Conservation (phyloP, 2,888 invertebrate species). For the Pherbina coryleti region DNA sequence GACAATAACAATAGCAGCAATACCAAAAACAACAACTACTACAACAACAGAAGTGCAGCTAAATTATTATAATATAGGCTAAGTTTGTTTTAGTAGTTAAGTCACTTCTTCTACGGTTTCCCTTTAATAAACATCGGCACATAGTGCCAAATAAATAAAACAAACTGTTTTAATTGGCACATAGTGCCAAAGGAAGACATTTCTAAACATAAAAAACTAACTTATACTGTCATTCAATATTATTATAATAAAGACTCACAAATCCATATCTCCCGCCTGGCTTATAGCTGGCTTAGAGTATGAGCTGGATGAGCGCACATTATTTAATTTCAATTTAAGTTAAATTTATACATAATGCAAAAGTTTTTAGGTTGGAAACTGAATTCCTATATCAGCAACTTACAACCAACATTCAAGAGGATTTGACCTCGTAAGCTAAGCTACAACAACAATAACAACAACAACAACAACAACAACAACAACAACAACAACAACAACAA, state of each 20-base stretch:
- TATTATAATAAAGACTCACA: background rate
- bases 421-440: constrained; percentile 19
- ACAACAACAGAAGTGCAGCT: too few species aligned
- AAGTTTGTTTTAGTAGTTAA: too few species aligned
- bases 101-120: too few species aligned
- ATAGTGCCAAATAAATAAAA: too few species aligned
- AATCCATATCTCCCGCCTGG: background rate
- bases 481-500: constrained; percentile 29
- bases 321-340: constrained; percentile 3
- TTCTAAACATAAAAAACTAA: too few species aligned
- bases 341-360: background rate
- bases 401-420: constrained; percentile 22
- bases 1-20: too few species aligned
- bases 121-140: too few species aligned
- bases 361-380: constrained; percentile 22
- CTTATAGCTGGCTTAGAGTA: too few species aligned
- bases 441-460: constrained; percentile 30
- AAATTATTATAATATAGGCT: too few species aligned
- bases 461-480: constrained; percentile 43
- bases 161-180: too few species aligned
- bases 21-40: too few species aligned
- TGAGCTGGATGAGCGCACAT: background rate
- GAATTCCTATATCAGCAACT: constrained; percentile 40
- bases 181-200: too few species aligned
- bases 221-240: background rate